Conservation (phyloP, 35 echinoderm and acorn worm species). For the Ptychodera flava region DNA sequence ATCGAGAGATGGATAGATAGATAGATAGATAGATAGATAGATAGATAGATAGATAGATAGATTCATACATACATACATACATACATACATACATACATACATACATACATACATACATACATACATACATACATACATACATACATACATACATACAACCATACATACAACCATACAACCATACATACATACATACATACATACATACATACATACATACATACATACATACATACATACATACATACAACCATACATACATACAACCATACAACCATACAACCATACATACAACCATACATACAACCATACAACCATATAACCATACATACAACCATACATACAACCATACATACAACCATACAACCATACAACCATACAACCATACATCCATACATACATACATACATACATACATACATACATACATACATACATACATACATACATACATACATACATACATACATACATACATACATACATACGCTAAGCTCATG, state of each 20-base stretch:
- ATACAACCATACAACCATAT: neutral
- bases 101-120: neutral
- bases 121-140: neutral
- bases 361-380: neutral
- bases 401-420: neutral
- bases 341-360: neutral
- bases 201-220: neutral
- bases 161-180: neutral
- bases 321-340: neutral
- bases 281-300: neutral
- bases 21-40: conserved; percentile 2
- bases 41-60: conserved; percentile 2
- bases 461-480: conserved; percentile 2
- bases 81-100: conserved; percentile 2
- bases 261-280: neutral
- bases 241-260: neutral
- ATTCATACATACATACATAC: neutral
- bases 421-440: neutral
- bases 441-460: conserved; percentile 2
- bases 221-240: neutral
- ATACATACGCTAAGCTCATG: too few species aligned
- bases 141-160: neutral
- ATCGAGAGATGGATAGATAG: neutral
- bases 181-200: neutral
- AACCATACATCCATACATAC: neutral